Conservation (phyloP, 2,113 vertebrate species). For the Syngnathus scovelli region DNA sequence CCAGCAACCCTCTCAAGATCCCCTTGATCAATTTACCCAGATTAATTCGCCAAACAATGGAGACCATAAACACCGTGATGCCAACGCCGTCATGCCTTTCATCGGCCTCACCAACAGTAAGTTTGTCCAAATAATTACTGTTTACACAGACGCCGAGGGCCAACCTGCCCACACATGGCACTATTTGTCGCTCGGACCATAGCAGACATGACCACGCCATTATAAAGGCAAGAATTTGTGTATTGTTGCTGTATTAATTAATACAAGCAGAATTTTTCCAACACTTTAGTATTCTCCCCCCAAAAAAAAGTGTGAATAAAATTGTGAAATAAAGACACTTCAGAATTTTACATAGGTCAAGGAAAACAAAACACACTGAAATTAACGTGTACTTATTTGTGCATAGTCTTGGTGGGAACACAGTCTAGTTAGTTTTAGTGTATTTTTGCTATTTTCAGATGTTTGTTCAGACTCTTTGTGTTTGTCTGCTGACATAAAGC, state of each 20-base stretch:
- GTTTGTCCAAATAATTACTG: conserved; percentile 11
- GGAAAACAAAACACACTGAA: not conserved
- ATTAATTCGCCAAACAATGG: conserved; percentile 40
- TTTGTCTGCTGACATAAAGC: conserved; percentile 51
- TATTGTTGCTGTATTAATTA: not conserved
- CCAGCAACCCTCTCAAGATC: conserved; percentile 22
- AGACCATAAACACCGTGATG: conserved; percentile 56
- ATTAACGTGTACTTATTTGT: not conserved
- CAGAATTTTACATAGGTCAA: not conserved
- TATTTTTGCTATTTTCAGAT: conserved; percentile 30
- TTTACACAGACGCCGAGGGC: not conserved
- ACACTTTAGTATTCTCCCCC: no score
- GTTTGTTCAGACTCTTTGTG: conserved; percentile 45
- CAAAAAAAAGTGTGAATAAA: not conserved
- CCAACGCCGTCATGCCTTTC: conserved; percentile 55
- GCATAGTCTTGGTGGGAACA: not conserved
- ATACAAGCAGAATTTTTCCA: not conserved
- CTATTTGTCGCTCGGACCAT: not conserved
- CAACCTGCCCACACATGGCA: not conserved
- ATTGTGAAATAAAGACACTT: not conserved
- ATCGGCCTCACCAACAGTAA: conserved; percentile 59
- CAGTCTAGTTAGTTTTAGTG: conserved; percentile 22
- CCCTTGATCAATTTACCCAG: conserved; percentile 42
- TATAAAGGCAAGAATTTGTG: no score
- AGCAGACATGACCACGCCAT: not conserved